phyloP scores from a whole-genome alignment of 2,797 vertebrate species.

The Heteromormyrus szaboi region DNA sequence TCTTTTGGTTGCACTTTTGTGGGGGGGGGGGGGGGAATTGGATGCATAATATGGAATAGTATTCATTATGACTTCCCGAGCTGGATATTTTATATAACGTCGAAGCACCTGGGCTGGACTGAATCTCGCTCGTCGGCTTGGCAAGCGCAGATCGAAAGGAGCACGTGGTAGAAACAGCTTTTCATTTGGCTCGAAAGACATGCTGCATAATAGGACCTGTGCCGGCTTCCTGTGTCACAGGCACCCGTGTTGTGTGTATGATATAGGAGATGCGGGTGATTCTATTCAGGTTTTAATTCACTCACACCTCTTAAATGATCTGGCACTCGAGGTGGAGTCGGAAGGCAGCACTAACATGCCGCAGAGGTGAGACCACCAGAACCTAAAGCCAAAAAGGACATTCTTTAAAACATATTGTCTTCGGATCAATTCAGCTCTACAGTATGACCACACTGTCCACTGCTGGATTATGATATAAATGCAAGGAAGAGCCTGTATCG shows the following conservation, averaged over 20 bases:
- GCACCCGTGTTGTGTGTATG: background rate
- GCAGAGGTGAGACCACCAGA: background rate
- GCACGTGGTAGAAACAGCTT: background rate
- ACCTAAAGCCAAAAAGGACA: background rate
- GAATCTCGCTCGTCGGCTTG: background rate
- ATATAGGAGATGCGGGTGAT: background rate
- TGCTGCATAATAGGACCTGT: background rate
- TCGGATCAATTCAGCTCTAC: background rate
- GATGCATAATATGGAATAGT: conserved; percentile 43
- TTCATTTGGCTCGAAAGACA: background rate
- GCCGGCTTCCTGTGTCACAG: background rate
- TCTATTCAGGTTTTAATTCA: background rate
- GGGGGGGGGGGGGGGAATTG: conserved; percentile 39
- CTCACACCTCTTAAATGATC: background rate
- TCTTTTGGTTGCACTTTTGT: conserved; percentile 47
- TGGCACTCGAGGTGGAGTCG: background rate
- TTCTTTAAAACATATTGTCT: background rate
- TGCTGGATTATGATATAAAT: background rate
- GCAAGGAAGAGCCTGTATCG: background rate
- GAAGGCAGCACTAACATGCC: background rate
- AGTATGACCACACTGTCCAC: background rate
- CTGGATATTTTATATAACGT: conserved; percentile 11
- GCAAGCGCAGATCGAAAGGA: conserved; percentile 22
- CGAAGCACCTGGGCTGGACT: conserved; percentile 2
- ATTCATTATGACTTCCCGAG: conserved; percentile 18